Percentiles rank a stretch among this genome's conserved stretches.
phyloP scores from a whole-genome alignment of 2,888 invertebrate genomes.

The Eubasilissa splendida region DNA sequence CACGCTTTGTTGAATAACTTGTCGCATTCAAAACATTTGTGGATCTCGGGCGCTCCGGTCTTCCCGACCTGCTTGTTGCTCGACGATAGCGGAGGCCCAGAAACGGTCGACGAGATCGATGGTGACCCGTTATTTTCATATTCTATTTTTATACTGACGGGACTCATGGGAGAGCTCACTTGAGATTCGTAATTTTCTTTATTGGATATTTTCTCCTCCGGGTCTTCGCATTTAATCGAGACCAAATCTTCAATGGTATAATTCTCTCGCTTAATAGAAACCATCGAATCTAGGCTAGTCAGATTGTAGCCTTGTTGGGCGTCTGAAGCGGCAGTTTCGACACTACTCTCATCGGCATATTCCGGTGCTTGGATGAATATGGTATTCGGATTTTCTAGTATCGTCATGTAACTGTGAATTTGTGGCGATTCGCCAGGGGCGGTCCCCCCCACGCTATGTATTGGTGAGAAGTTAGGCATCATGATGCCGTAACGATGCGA shows the following conservation, averaged over 20 bases:
- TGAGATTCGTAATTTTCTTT: constrained; percentile 71
- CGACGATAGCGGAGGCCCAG: constrained; percentile 68
- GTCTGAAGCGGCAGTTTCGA: constrained; percentile 30
- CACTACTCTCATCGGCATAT: constrained; percentile 49
- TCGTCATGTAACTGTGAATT: constrained; percentile 68
- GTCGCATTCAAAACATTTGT: constrained; percentile 87
- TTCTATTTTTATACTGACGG: constrained; percentile 69
- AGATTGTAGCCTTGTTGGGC: constrained; percentile 29
- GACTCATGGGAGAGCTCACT: constrained; percentile 71
- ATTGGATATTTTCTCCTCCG: constrained; percentile 63
- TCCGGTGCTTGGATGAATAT: constrained; percentile 33
- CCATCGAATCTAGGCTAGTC: constrained; percentile 31
- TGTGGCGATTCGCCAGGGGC: constrained; percentile 72
- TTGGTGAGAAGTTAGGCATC: constrained; percentile 74
- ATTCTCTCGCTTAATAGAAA: constrained; percentile 21
- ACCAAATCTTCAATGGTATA: not conserved
- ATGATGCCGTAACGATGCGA: constrained; percentile 73
- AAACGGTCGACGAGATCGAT: constrained; percentile 67
- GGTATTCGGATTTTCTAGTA: constrained; percentile 63
- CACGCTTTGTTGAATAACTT: constrained; percentile 90
- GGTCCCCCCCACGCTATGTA: constrained; percentile 87
- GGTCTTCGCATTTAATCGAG: constrained; percentile 58
- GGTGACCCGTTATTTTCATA: constrained; percentile 66
- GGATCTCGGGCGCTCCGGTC: constrained; percentile 64
- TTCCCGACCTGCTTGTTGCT: constrained; percentile 67